phyloP scores from a whole-genome alignment of 1,140 invertebrate genomes.

The Drosophila paulistorum region DNA sequence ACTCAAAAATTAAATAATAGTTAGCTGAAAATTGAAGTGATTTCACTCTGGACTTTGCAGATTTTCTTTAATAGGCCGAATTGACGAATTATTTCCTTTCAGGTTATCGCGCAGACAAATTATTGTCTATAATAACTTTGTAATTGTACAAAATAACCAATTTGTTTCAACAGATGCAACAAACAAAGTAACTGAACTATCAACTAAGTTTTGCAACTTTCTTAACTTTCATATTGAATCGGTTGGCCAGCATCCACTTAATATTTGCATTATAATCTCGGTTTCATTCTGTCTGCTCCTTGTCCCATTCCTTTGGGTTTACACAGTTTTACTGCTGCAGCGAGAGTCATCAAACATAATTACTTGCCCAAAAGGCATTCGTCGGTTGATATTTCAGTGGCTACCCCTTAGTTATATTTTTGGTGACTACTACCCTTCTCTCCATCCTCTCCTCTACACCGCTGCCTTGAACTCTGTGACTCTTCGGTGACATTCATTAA shows the following conservation, averaged over 20 bases:
- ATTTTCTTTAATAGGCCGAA: no score
- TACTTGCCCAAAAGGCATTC: conserved; percentile 72
- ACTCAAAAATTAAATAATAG: no score
- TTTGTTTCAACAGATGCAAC: conserved; percentile 2
- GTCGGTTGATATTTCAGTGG: conserved; percentile 66
- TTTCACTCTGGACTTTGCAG: no score
- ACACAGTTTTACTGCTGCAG: conserved; percentile 34
- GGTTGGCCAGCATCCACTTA: conserved; percentile 39
- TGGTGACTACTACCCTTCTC: no score
- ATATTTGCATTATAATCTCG: conserved; percentile 58
- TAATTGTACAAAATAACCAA: conserved; percentile 6
- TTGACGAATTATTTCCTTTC: no score
- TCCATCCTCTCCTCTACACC: not conserved
- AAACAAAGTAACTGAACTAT: conserved; percentile 8
- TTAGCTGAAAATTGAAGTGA: no score
- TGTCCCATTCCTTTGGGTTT: conserved; percentile 12
- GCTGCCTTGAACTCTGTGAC: not conserved
- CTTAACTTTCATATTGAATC: conserved; percentile 20
- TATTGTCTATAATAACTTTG: no score
- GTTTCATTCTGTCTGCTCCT: conserved; percentile 17
- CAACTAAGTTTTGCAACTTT: conserved; percentile 16
- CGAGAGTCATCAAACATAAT: conserved; percentile 72
- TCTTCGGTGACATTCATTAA: conserved; percentile 46
- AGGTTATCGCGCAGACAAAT: no score
- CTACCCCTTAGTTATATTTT: conserved; percentile 27